Evolutionary conservation across 2,888 invertebrate species (phyloP).

Genomic region (Subacronicta megacephala): DNA sequence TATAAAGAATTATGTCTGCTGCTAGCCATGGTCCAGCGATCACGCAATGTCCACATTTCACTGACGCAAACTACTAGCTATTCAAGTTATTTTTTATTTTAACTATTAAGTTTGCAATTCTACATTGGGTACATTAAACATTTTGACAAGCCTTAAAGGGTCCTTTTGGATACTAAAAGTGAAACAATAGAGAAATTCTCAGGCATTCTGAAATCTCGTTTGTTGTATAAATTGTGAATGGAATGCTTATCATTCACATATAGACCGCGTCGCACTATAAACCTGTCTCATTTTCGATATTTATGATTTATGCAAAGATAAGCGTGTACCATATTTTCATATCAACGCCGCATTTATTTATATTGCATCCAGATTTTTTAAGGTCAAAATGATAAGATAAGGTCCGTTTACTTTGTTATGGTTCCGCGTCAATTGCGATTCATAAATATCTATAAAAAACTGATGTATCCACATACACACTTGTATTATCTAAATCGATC

Average conservation of each 20-base stretch:
- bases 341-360: constrained; percentile 40
- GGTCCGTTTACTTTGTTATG: constrained; percentile 12
- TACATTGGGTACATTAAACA: too few species aligned
- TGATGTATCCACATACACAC: too few species aligned
- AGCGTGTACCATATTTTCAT: constrained; percentile 15
- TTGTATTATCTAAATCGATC: too few species aligned
- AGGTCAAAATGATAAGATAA: constrained; percentile 32
- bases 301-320: constrained; percentile 44
- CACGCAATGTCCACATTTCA: too few species aligned
- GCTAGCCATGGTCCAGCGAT: too few species aligned
- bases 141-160: too few species aligned
- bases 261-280: constrained; percentile 20
- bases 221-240: constrained; percentile 26
- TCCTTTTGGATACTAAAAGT: too few species aligned
- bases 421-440: background rate
- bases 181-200: background rate
- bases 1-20: too few species aligned
- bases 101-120: too few species aligned
- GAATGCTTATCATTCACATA: constrained; percentile 23
- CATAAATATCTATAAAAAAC: background rate
- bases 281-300: constrained; percentile 32
- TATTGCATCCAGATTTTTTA: constrained; percentile 29
- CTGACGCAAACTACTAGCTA: too few species aligned
- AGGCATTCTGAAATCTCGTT: constrained; percentile 2
- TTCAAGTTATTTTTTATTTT: too few species aligned